These are phyloP conservation scores for Zoanthus sansibaricus DNA, from an alignment of 92 coral and sea anemone species.

Conservation along the genomic window DNA sequence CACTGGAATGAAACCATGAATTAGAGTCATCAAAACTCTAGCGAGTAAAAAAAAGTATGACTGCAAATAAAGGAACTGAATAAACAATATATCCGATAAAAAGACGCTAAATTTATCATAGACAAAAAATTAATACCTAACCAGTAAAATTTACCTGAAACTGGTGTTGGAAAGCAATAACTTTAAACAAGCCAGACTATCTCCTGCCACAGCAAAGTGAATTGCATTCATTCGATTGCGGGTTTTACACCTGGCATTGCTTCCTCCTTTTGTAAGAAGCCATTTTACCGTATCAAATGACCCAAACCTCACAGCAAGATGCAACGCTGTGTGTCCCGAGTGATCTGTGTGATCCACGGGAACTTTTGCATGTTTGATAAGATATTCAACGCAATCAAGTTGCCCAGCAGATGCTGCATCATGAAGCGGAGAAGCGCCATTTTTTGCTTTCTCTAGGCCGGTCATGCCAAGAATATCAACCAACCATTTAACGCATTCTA, in stretches of 20 bases:
- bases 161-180: slow-evolving; percentile 67
- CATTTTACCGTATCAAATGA: slow-evolving; percentile 79
- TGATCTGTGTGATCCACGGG: slow-evolving; percentile 68
- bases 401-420: slow-evolving; percentile 88
- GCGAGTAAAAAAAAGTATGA: no score
- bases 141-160: slow-evolving; percentile 45
- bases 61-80: no score
- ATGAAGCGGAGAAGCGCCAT: slow-evolving; percentile 83
- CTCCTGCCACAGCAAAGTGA: slow-evolving; percentile 89
- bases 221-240: slow-evolving; percentile 80
- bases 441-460: slow-evolving; percentile 65
- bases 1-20: no score
- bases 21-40: no score
- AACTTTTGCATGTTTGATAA: slow-evolving; percentile 61
- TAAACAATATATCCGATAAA: no score
- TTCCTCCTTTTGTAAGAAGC: slow-evolving; percentile 69
- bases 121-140: no score
- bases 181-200: slow-evolving; percentile 71
- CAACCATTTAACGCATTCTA: slow-evolving; percentile 85
- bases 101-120: no score
- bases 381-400: slow-evolving; percentile 76
- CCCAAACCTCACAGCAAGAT: slow-evolving; percentile 83
- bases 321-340: slow-evolving; percentile 86
- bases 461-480: slow-evolving; percentile 75
- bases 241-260: slow-evolving; percentile 71